These are phyloP conservation scores for Microvelia longipes DNA, from an alignment of 1,140 invertebrate genomes.

Conservation along the genomic window DNA sequence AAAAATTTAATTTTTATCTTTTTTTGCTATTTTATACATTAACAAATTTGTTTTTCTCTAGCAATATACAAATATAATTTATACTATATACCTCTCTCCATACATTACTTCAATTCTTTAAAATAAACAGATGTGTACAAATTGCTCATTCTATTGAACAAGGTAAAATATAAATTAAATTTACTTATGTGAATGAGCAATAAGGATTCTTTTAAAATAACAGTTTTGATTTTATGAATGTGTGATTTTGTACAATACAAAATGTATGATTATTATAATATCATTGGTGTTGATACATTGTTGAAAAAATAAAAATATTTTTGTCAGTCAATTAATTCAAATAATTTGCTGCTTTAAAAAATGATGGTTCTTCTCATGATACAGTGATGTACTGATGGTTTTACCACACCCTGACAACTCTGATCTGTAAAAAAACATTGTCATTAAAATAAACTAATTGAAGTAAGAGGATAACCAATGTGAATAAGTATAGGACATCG, in stretches of 20 bases:
- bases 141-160: no score
- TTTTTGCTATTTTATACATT: neutral
- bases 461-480: no score
- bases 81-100: neutral
- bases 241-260: no score
- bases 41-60: neutral
- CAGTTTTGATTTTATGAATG: no score
- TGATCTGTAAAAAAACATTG: neutral
- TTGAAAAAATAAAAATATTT: no score
- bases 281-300: neutral
- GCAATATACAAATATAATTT: neutral
- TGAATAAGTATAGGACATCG: no score
- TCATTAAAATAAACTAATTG: no score
- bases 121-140: neutral
- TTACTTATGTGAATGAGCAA: no score
- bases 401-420: neutral
- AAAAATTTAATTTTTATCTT: neutral
- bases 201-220: no score
- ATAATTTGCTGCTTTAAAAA: neutral
- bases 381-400: neutral
- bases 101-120: neutral
- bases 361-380: neutral
- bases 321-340: neutral
- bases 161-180: no score
- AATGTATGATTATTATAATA: neutral